phyloP scores from a whole-genome alignment of 2,113 vertebrate species.

The Hyaena hyaena region DNA sequence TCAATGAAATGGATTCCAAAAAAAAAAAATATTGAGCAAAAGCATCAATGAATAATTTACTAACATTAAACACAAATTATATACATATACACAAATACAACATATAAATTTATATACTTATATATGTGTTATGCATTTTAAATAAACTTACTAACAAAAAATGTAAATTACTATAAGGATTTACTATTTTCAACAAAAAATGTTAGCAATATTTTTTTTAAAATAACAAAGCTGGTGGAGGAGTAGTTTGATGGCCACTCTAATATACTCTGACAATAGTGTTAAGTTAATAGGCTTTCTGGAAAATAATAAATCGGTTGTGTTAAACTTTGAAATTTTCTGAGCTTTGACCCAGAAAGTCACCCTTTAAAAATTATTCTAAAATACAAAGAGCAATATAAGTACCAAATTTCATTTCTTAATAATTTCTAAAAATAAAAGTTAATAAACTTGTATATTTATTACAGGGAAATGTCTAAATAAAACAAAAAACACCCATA shows the following conservation, averaged over 20 bases:
- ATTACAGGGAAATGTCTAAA: neutral
- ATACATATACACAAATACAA: neutral
- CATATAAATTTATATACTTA: neutral
- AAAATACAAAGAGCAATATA: neutral
- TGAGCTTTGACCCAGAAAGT: neutral
- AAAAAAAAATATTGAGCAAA: neutral
- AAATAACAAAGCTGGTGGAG: neutral
- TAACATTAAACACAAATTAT: neutral
- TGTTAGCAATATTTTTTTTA: constrained; percentile 10
- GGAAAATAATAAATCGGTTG: neutral
- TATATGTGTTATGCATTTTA: neutral
- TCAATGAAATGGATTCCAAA: neutral
- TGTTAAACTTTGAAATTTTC: neutral
- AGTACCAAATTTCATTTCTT: neutral
- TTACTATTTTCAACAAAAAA: neutral
- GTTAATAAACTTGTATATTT: neutral
- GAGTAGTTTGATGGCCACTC: neutral
- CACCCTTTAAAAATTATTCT: neutral
- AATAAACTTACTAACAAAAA: neutral
- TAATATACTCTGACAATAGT: neutral
- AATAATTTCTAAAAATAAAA: constrained; percentile 12
- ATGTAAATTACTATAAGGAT: neutral
- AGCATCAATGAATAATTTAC: neutral
- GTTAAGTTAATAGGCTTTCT: neutral
- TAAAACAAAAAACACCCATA: neutral